Conservation (phyloP, 2,113 vertebrate genomes). For the Oenanthe melanoleuca region DNA sequence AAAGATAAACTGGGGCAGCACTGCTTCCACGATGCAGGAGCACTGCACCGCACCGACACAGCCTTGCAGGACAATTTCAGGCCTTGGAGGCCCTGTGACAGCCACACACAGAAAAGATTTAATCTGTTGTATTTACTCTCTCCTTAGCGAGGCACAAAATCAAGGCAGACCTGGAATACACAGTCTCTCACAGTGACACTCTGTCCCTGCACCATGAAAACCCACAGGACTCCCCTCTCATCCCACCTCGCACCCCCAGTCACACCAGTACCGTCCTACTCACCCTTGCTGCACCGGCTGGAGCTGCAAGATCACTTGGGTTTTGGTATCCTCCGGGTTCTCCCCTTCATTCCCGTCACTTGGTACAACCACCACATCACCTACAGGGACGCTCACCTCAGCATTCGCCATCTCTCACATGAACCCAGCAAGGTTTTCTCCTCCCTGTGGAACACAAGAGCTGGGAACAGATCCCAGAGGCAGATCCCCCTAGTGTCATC, state of each 20-base stretch:
- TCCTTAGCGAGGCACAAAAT: not conserved
- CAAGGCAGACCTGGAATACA: rapidly evolving
- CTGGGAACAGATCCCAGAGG: not conserved
- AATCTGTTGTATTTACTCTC: not conserved
- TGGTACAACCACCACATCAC: conserved; percentile 86
- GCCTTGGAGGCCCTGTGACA: rapidly evolving
- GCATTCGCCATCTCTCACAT: conserved; percentile 90
- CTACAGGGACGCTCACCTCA: conserved; percentile 89
- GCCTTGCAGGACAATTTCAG: not conserved
- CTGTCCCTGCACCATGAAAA: not conserved
- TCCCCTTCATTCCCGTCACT: conserved; percentile 83
- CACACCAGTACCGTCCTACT: conserved; percentile 29
- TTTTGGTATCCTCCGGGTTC: conserved; percentile 87
- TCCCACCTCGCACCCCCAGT: not conserved
- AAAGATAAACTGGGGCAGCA: not conserved
- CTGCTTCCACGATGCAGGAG: rapidly evolving
- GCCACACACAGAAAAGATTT: not conserved
- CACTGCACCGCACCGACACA: not conserved
- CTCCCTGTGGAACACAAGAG: not conserved
- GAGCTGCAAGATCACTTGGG: conserved; percentile 88
- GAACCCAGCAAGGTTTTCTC: conserved; percentile 32
- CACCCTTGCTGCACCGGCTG: conserved; percentile 91
- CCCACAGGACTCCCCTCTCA: not conserved
- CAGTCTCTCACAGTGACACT: rapidly evolving
- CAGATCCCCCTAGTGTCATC: not conserved